Conservation (phyloP, 2,888 invertebrate genomes). For the Antheraea yamamai region DNA sequence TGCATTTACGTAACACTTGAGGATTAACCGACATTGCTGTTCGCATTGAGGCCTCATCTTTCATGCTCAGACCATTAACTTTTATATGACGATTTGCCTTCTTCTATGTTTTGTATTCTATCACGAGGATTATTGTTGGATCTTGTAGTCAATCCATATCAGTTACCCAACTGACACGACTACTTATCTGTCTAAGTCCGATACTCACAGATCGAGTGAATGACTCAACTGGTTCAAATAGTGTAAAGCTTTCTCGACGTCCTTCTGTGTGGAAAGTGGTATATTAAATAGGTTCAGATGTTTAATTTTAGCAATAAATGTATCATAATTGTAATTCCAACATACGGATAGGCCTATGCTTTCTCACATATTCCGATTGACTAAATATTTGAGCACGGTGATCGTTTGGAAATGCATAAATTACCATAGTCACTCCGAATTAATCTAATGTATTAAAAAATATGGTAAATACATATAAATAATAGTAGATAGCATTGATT, state of each 20-base stretch:
- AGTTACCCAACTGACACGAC: too few relatives aligned
- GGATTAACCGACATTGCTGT: neutral
- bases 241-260: neutral
- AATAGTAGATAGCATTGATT: too few relatives aligned
- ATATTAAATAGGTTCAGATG: neutral
- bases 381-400: too few relatives aligned
- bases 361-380: neutral
- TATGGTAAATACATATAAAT: too few relatives aligned
- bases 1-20: neutral
- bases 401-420: too few relatives aligned
- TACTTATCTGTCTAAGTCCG: neutral
- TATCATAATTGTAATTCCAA: too few relatives aligned
- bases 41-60: neutral
- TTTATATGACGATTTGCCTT: neutral
- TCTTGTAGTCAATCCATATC: too few relatives aligned
- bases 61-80: neutral
- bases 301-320: neutral
- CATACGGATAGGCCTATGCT: too few relatives aligned
- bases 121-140: too few relatives aligned
- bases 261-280: neutral
- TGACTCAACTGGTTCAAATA: slow-evolving; percentile 11
- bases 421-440: too few relatives aligned
- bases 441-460: too few relatives aligned
- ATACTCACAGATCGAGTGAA: neutral
- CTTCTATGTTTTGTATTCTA: neutral